These are phyloP conservation scores for Brassicogethes aeneus DNA, from an alignment of 2,888 invertebrate genomes.

Conservation along the genomic window DNA sequence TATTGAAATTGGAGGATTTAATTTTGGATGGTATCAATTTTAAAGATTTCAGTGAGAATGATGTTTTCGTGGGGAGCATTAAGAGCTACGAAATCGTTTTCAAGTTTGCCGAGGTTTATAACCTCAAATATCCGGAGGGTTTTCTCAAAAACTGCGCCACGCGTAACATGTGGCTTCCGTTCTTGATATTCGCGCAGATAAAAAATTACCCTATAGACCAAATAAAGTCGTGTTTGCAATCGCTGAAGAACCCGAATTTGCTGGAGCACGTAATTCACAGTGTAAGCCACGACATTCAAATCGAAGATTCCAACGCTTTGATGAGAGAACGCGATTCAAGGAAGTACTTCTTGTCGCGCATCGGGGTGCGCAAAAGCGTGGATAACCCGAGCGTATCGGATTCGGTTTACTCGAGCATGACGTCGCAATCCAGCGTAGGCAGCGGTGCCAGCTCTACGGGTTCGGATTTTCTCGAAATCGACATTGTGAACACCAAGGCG, in stretches of 20 bases:
- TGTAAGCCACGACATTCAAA: constrained; percentile 30
- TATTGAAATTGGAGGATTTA: constrained; percentile 41
- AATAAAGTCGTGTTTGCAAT: constrained; percentile 47
- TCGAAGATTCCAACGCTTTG: constrained; percentile 27
- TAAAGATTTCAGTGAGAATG: constrained; percentile 34
- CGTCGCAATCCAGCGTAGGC: constrained; percentile 22
- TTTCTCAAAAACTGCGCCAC: constrained; percentile 52
- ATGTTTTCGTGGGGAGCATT: constrained; percentile 39
- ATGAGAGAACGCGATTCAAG: constrained; percentile 36
- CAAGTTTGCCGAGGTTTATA: constrained; percentile 51
- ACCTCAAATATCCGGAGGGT: constrained; percentile 48
- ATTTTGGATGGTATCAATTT: constrained; percentile 31
- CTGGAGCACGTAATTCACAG: constrained; percentile 53
- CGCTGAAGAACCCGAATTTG: constrained; percentile 49
- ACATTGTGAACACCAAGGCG: constrained; percentile 34
- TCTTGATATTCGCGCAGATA: constrained; percentile 59
- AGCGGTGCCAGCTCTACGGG: constrained; percentile 36
- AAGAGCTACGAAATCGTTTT: constrained; percentile 52
- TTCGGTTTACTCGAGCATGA: constrained; percentile 16
- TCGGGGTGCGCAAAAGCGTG: constrained; percentile 29
- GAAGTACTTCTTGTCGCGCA: constrained; percentile 35
- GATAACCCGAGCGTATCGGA: constrained; percentile 15
- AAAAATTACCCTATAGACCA: constrained; percentile 58
- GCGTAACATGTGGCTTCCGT: constrained; percentile 60
- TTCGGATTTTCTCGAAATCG: constrained; percentile 42